Percentiles rank a stretch among this genome's conserved stretches.
Conservation (phyloP, 2,113 vertebrate genomes). For the Tyto alba region DNA sequence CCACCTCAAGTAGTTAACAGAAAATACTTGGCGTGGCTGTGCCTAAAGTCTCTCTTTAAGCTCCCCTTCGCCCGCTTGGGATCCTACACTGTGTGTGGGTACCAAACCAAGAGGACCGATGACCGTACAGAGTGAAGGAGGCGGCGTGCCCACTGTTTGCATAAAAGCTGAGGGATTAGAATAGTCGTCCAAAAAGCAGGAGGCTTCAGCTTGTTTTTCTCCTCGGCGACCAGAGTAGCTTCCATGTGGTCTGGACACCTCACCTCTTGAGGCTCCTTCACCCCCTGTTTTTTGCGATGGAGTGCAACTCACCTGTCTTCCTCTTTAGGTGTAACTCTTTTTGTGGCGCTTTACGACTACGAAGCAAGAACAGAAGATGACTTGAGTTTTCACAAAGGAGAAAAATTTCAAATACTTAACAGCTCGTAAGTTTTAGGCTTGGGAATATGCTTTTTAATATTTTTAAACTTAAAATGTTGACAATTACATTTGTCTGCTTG, state of each 20-base stretch:
- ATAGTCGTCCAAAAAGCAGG: neutral
- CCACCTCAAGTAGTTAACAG: neutral
- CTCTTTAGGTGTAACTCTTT: conserved; percentile 90
- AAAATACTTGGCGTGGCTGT: neutral
- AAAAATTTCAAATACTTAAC: conserved; percentile 96
- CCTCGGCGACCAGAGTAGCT: neutral
- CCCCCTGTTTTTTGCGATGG: neutral
- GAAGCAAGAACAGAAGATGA: conserved; percentile 97
- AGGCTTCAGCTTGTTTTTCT: neutral
- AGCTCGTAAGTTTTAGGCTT: conserved; percentile 88
- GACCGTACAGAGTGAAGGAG: neutral
- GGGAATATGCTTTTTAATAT: neutral
- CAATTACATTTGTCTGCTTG: neutral
- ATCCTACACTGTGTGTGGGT: neutral
- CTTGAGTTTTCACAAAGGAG: conserved; percentile 96
- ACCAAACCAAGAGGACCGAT: neutral
- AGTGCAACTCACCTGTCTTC: neutral
- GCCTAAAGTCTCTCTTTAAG: neutral
- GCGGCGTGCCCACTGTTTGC: neutral
- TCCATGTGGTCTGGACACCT: neutral
- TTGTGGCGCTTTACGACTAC: conserved; percentile 97
- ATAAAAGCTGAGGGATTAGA: neutral
- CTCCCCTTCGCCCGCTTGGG: neutral
- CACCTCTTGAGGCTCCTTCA: neutral
- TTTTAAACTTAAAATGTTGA: neutral